Conservation (phyloP, 2,113 vertebrate genomes). For the Brachypteracias leptosomus region DNA sequence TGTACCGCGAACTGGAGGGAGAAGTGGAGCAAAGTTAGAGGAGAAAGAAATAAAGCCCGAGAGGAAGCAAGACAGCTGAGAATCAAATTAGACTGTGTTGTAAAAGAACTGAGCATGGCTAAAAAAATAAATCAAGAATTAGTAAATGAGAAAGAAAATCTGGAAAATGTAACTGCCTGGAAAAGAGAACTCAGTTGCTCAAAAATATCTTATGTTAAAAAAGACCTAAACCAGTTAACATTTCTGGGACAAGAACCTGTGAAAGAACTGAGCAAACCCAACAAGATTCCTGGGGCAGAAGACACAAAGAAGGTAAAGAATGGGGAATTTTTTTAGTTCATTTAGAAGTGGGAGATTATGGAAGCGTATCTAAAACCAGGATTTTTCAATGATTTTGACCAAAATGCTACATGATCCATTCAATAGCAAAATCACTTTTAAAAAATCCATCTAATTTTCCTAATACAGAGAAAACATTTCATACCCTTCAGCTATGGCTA, state of each 20-base stretch:
- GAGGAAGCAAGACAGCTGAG: conserved; percentile 70
- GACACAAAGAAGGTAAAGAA: conserved; percentile 45
- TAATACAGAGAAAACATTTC: background rate
- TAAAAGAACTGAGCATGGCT: conserved; percentile 67
- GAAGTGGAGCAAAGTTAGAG: conserved; percentile 77
- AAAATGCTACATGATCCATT: background rate
- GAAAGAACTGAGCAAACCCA: background rate
- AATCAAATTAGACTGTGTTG: conserved; percentile 51
- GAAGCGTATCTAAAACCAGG: background rate
- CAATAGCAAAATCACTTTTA: background rate
- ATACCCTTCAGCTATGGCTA: background rate
- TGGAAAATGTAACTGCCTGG: background rate
- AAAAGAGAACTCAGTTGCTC: background rate
- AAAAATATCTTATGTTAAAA: background rate
- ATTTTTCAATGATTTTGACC: background rate
- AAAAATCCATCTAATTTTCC: background rate
- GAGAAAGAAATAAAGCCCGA: conserved; percentile 71
- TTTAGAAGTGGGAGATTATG: background rate
- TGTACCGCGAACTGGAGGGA: conserved; percentile 77
- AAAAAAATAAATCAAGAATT: conserved; percentile 55
- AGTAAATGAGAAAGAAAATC: background rate
- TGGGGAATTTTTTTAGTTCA: background rate
- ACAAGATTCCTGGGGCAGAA: background rate
- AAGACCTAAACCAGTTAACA: background rate
- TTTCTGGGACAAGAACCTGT: background rate